phyloP scores from a whole-genome alignment of 2,888 invertebrate genomes.

The Diarsia dahlii region DNA sequence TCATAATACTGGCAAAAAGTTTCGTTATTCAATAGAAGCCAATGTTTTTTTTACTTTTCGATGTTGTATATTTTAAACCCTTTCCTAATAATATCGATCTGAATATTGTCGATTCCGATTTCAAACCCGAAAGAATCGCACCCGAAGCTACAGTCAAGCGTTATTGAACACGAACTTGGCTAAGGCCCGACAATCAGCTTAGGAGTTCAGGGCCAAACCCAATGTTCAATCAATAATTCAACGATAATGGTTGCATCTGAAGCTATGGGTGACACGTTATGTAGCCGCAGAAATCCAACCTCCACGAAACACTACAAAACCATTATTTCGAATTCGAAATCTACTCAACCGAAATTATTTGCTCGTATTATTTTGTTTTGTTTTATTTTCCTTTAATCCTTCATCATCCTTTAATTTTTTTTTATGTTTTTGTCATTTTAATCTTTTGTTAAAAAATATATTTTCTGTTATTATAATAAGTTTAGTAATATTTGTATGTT shows the following conservation, averaged over 20 bases:
- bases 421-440: no score
- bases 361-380: not conserved
- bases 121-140: constrained; percentile 8
- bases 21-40: no score
- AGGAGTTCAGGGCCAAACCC: constrained; percentile 4
- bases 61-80: not conserved
- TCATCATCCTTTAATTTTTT: not conserved
- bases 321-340: constrained; percentile 13
- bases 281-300: not conserved
- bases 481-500: no score
- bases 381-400: not conserved
- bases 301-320: not conserved
- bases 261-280: constrained; percentile 14
- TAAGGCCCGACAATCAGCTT: constrained; percentile 3
- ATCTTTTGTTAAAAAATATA: no score
- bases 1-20: not conserved
- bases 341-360: no score
- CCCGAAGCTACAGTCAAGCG: constrained; percentile 11
- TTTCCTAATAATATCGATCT: not conserved
- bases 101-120: not conserved
- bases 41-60: not conserved
- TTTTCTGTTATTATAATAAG: no score
- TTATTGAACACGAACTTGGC: constrained; percentile 32
- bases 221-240: constrained; percentile 32
- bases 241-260: constrained; percentile 14